These are phyloP conservation scores for Sebastes schlegelii DNA, from an alignment of 2,113 vertebrate species.

Conservation along the genomic window DNA sequence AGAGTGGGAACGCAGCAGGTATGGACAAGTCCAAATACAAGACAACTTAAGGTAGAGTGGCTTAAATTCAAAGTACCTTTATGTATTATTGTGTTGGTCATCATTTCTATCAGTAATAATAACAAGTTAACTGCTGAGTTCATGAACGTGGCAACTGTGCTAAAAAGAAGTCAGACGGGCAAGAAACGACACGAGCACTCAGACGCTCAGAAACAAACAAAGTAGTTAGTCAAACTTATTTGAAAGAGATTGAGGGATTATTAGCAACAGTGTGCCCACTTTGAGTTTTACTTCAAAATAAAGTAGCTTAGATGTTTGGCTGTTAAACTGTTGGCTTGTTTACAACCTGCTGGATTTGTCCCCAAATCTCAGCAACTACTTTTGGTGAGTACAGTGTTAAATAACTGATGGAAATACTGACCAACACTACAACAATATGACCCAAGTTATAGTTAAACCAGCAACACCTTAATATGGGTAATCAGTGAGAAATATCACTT, in stretches of 20 bases:
- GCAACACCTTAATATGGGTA: background rate
- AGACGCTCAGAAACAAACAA: background rate
- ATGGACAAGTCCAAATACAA: no score
- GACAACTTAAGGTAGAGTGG: no score
- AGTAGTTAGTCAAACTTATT: background rate
- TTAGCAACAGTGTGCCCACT: background rate
- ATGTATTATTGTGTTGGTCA: no score
- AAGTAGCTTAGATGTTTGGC: background rate
- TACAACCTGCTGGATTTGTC: background rate
- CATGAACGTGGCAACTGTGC: background rate
- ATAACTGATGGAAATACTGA: background rate
- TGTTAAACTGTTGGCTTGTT: background rate
- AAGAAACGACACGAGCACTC: background rate
- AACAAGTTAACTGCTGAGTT: background rate
- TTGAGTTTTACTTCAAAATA: background rate
- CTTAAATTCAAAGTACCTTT: no score
- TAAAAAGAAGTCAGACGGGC: background rate
- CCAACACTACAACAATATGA: background rate
- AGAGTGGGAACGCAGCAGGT: no score
- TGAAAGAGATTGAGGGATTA: background rate
- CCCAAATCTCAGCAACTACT: background rate
- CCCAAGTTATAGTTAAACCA: background rate
- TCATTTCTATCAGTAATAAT: background rate
- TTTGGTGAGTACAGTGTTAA: background rate
- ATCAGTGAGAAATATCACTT: background rate